Evolutionary conservation across 2,888 invertebrate genomes (phyloP), one percentile per base, ranked within the genome.

Genomic region (Elaeidobius kamerunicus): DNA sequence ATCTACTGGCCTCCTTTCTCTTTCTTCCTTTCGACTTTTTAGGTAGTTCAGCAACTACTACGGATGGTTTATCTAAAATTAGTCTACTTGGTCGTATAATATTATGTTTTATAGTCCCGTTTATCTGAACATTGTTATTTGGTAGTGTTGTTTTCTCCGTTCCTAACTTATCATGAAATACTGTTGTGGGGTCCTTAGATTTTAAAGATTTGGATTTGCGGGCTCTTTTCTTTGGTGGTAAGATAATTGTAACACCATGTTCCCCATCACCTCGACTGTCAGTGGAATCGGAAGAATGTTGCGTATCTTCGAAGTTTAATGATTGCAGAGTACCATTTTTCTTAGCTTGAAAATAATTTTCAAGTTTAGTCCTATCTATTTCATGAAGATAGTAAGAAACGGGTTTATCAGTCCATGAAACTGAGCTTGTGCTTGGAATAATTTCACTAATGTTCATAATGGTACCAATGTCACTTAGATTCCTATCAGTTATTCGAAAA

Each of bases 341-440:
- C 47, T 58, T 58, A 0, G 28, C 28, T 9, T 43, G 42, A 45
- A 58, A 58, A 34, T 58, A 58, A 16, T 48, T 54, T 41, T 58
- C 58, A 17, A 58, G 41, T 48, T 56, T 58, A 5, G 58, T 56
- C 9, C 58, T 35, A 41, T 58, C 58, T 17, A 58, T 56, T 39
- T 47, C 47, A n/a, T 58, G 58, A 16, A 58, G 43, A 40, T 58
- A 58, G 23, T 53, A 58, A 2, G 58, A 50, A 12, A 58, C 56
- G 5, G 58, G 58, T 40, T 58, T 58, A 35, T 50, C 53, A 23
- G 58, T 58, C 58, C 58, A 58, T 12, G 58, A 58, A 6, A 58
- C 58, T n/a, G 56, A 56, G 35, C 56, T 54, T 17, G 53, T 41
- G 14, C 15, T 50, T 11, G 58, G 58, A 7, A 50, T 30, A 15